phyloP scores from a whole-genome alignment of 2,888 invertebrate genomes.

The Bembecia ichneumoniformis region DNA sequence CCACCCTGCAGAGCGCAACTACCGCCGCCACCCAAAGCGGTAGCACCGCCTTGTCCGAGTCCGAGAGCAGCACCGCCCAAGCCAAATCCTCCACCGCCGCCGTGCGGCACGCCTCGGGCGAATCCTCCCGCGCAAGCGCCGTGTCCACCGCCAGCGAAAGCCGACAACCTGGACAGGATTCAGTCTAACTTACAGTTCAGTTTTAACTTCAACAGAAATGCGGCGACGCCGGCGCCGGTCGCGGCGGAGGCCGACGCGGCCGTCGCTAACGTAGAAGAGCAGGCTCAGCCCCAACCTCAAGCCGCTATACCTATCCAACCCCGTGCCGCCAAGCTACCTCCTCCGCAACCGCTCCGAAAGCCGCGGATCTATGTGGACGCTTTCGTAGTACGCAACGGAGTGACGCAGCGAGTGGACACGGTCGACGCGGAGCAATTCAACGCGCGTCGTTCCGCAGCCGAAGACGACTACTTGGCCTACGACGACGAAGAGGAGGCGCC shows the following conservation, averaged over 20 bases:
- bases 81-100: constrained; percentile 39
- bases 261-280: constrained; percentile 18
- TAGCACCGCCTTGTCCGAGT: constrained; percentile 15
- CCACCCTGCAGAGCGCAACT: constrained; percentile 11
- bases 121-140: constrained; percentile 45
- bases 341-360: constrained; percentile 31
- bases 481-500: constrained; percentile 33
- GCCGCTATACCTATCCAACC: constrained; percentile 46
- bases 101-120: constrained; percentile 46
- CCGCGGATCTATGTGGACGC: constrained; percentile 63
- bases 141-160: constrained; percentile 34
- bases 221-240: constrained; percentile 23
- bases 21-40: constrained; percentile 21
- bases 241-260: constrained; percentile 17
- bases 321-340: constrained; percentile 48
- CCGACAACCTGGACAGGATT: constrained; percentile 45
- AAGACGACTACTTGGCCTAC: constrained; percentile 43
- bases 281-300: constrained; percentile 14
- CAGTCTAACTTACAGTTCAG: constrained; percentile 53
- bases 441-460: constrained; percentile 24
- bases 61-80: constrained; percentile 25
- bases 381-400: constrained; percentile 56
- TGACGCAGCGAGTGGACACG: constrained; percentile 47
- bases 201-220: constrained; percentile 53
- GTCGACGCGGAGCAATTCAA: constrained; percentile 40